phyloP scores from a whole-genome alignment of 2,797 vertebrate species.

The Paramormyrops hopkinsi region DNA sequence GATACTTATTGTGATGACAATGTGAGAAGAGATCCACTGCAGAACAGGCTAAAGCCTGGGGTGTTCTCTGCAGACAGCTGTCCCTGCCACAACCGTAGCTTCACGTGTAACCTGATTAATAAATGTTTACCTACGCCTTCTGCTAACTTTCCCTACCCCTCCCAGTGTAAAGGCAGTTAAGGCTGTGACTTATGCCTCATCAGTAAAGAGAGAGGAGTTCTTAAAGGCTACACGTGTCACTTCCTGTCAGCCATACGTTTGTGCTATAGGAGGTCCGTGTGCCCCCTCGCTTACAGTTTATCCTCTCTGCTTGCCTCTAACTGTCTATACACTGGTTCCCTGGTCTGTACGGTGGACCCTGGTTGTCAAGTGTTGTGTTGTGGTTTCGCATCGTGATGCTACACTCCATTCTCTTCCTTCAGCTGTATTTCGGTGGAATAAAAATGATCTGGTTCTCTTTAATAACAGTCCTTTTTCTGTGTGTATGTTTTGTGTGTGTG shows the following conservation, averaged over 20 bases:
- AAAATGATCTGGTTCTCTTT: neutral
- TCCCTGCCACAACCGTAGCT: neutral
- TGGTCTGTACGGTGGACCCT: neutral
- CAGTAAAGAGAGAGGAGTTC: neutral
- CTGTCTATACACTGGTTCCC: neutral
- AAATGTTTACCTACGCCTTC: neutral
- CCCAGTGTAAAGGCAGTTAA: neutral
- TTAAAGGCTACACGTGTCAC: neutral
- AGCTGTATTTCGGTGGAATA: slow-evolving; percentile 16
- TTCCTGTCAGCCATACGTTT: neutral
- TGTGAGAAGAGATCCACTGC: neutral
- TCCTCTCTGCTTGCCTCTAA: neutral
- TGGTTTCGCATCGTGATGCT: slow-evolving; percentile 17
- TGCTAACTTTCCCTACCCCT: neutral
- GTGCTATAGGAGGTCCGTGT: neutral
- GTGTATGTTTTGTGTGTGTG: slow-evolving; percentile 12
- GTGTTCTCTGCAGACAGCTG: neutral
- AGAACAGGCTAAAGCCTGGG: neutral
- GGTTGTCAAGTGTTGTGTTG: slow-evolving; percentile 7
- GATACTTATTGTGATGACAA: neutral
- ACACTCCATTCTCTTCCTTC: slow-evolving; percentile 22
- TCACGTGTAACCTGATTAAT: neutral
- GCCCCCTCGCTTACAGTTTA: neutral
- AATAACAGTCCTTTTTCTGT: slow-evolving; percentile 21
- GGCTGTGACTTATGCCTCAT: neutral